Conservation (phyloP, 2,797 vertebrate genomes). For the Melanotaenia pygmaea region DNA sequence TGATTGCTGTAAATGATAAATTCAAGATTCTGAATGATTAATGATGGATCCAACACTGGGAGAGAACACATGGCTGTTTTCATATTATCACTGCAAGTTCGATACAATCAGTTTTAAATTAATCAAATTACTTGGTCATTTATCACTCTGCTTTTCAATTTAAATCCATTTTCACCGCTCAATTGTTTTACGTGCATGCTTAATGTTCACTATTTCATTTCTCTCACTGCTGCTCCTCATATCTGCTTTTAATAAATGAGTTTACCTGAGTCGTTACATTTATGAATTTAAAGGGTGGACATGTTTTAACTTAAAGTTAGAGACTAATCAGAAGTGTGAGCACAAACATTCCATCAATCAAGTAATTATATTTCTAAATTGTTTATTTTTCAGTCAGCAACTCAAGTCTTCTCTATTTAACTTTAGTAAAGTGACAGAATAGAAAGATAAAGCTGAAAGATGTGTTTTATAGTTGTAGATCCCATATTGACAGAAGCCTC, state of each 20-base stretch:
- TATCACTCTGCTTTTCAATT: slow-evolving; percentile 5
- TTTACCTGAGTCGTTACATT: background rate
- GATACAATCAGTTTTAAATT: background rate
- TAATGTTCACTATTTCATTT: background rate
- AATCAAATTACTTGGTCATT: background rate
- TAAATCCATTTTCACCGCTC: background rate
- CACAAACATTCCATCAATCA: background rate
- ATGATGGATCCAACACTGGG: slow-evolving; percentile 2
- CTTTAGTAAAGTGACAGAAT: background rate
- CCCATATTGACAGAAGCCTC: background rate
- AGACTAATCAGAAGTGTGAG: background rate
- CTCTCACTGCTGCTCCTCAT: background rate
- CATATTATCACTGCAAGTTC: background rate
- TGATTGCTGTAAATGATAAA: background rate
- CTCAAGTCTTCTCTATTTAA: background rate
- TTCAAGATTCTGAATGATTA: background rate
- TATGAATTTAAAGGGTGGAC: background rate
- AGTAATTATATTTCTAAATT: background rate
- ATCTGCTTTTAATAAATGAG: background rate
- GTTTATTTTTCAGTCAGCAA: background rate
- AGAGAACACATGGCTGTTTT: slow-evolving; percentile 10
- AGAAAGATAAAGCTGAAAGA: background rate
- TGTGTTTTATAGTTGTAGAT: slow-evolving; percentile 11
- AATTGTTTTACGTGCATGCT: background rate
- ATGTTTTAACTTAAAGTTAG: background rate